These are phyloP conservation scores for Chironomus riparius DNA, from an alignment of 2,888 invertebrate genomes.

Conservation along the genomic window DNA sequence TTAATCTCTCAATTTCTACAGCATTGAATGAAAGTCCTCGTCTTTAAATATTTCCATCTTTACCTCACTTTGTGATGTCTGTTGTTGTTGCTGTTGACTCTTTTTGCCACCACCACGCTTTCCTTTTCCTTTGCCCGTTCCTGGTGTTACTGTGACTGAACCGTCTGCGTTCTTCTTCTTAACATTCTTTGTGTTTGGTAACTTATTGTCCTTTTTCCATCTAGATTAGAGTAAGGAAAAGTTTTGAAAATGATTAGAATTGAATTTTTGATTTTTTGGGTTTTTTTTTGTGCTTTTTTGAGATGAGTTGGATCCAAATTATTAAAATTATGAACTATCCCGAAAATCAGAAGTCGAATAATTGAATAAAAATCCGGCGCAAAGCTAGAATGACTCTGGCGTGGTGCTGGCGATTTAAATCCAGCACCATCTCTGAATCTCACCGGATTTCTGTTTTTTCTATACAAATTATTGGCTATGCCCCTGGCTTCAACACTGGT, in stretches of 20 bases:
- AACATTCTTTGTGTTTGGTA: constrained; percentile 53
- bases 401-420: too few relatives aligned
- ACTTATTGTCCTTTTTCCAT: constrained; percentile 66
- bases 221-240: background rate
- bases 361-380: too few relatives aligned
- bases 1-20: background rate
- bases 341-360: too few relatives aligned
- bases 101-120: constrained; percentile 36
- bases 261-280: background rate
- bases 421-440: too few relatives aligned
- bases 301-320: too few relatives aligned
- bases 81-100: constrained; percentile 31
- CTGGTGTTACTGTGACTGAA: constrained; percentile 24
- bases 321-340: too few relatives aligned
- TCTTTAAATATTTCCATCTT: constrained; percentile 22
- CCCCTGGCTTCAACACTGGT: too few relatives aligned
- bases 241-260: background rate
- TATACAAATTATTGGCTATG: too few relatives aligned
- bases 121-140: constrained; percentile 38
- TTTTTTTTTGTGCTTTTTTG: too few relatives aligned
- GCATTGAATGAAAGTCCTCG: constrained; percentile 17
- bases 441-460: too few relatives aligned
- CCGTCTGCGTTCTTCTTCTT: constrained; percentile 46
- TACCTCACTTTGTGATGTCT: constrained; percentile 18
- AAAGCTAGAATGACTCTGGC: too few relatives aligned